A percentile compares a stretch with the other conserved stretches of the same genome.
Evolutionary conservation across 2,113 vertebrate species (phyloP).

Genomic region (Trichechus manatus): DNA sequence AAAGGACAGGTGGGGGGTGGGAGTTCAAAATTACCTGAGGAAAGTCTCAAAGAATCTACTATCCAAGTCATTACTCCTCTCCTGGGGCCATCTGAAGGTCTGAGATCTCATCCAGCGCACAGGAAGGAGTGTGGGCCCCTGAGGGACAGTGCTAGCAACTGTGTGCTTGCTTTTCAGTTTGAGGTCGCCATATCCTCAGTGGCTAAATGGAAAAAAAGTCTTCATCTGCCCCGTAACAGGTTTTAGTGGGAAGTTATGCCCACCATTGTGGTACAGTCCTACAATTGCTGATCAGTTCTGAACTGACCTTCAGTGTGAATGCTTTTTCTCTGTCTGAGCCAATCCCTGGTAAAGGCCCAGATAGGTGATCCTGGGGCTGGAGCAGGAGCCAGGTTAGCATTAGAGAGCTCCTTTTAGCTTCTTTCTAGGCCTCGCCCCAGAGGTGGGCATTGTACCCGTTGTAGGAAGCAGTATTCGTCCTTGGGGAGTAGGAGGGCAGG

Average conservation of each 20-base stretch:
- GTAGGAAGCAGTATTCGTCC: background rate
- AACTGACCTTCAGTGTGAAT: background rate
- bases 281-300: background rate
- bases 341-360: background rate
- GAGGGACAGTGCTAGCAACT: background rate
- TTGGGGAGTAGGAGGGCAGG: background rate
- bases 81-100: background rate
- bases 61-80: background rate
- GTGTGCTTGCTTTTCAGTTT: background rate
- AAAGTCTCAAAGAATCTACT: background rate
- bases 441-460: background rate
- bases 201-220: background rate
- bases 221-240: background rate
- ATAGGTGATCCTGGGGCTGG: background rate
- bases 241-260: background rate
- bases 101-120: accelerated
- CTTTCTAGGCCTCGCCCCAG: background rate
- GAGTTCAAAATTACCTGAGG: background rate
- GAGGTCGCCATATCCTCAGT: background rate
- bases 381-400: background rate
- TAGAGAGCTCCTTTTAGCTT: background rate
- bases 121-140: background rate
- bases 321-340: background rate
- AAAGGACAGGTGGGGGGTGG: background rate
- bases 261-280: background rate